Percentiles rank a stretch among this genome's conserved stretches.
phyloP scores from a whole-genome alignment of 1,140 invertebrate species.

The Frieseomelitta varia region DNA sequence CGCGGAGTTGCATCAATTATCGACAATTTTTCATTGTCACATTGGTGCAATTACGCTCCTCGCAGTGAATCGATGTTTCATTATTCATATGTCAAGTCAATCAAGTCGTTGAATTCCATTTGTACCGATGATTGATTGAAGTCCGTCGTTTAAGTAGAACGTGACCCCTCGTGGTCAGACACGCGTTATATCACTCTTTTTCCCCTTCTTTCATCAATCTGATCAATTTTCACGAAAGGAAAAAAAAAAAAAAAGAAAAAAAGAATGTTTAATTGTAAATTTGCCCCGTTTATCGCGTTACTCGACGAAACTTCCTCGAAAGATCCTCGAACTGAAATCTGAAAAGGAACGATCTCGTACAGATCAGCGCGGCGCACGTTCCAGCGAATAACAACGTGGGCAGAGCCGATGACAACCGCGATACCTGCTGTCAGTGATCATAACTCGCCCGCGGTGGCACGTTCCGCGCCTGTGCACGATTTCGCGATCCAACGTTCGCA shows the following conservation, averaged over 20 bases:
- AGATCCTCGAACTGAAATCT: not conserved
- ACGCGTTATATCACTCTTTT: not conserved
- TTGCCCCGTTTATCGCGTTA: too few relatives aligned
- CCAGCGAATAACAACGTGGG: not conserved
- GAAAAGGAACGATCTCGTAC: too few relatives aligned
- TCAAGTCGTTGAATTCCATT: too few relatives aligned
- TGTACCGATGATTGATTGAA: not conserved
- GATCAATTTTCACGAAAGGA: too few relatives aligned
- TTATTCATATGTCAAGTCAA: too few relatives aligned
- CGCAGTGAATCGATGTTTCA: too few relatives aligned
- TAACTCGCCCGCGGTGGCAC: slow-evolving; percentile 9
- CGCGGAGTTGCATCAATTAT: too few relatives aligned
- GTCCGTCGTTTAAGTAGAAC: not conserved
- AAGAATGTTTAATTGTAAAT: too few relatives aligned
- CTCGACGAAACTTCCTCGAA: not conserved
- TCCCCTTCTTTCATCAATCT: too few relatives aligned
- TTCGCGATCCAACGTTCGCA: slow-evolving; percentile 15
- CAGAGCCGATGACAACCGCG: slow-evolving; percentile 3
- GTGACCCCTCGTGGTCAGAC: not conserved
- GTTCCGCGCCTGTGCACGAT: slow-evolving; percentile 17
- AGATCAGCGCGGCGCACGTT: not conserved
- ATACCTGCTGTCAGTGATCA: not conserved
- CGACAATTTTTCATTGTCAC: too few relatives aligned
- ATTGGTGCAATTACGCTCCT: too few relatives aligned
- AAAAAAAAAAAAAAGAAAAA: too few relatives aligned